Evolutionary conservation across 30 jellyfish, hydroid and myxozoan genomes (phyloP).

Genomic region (Aurelia sp.): DNA sequence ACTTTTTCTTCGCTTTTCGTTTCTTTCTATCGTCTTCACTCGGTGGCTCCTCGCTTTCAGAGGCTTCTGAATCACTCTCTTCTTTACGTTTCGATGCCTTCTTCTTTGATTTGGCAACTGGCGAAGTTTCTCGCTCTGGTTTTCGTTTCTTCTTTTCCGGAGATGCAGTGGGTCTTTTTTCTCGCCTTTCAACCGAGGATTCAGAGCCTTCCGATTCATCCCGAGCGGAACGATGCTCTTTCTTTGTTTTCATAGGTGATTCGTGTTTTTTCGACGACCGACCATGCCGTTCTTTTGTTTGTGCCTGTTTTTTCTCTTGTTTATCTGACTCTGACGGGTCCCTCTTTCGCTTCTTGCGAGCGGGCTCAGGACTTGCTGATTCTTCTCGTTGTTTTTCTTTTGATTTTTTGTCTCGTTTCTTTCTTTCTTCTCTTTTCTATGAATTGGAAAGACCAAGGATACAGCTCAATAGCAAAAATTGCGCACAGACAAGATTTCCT

Average conservation of each 20-base stretch:
- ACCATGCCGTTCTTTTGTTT: conserved; percentile 63
- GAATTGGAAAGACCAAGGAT: not conserved
- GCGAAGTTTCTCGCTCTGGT: conserved; percentile 50
- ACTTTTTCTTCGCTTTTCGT: conserved; percentile 39
- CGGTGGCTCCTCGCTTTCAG: conserved; percentile 49
- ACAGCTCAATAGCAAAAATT: too few relatives aligned
- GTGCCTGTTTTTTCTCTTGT: conserved; percentile 16
- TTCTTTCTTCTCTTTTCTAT: conserved; percentile 37
- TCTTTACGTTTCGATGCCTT: conserved; percentile 35
- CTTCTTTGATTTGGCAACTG: conserved; percentile 34
- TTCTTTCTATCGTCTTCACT: conserved; percentile 43
- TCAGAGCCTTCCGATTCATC: conserved; percentile 63
- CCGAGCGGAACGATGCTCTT: conserved; percentile 46
- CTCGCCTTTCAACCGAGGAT: conserved; percentile 23
- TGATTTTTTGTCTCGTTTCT: conserved; percentile 37
- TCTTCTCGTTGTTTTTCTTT: conserved; percentile 53
- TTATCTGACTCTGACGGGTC: conserved; percentile 69
- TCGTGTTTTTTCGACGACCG: conserved; percentile 30
- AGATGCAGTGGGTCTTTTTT: conserved; percentile 23
- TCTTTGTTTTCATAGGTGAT: conserved; percentile 39
- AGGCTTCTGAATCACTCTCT: conserved; percentile 42
- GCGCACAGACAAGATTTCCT: too few relatives aligned
- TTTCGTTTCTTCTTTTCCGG: conserved; percentile 57
- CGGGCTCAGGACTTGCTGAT: conserved; percentile 56
- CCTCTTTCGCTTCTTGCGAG: conserved; percentile 55